Conservation (phyloP, 2,797 vertebrate species). For the Macropodus opercularis region DNA sequence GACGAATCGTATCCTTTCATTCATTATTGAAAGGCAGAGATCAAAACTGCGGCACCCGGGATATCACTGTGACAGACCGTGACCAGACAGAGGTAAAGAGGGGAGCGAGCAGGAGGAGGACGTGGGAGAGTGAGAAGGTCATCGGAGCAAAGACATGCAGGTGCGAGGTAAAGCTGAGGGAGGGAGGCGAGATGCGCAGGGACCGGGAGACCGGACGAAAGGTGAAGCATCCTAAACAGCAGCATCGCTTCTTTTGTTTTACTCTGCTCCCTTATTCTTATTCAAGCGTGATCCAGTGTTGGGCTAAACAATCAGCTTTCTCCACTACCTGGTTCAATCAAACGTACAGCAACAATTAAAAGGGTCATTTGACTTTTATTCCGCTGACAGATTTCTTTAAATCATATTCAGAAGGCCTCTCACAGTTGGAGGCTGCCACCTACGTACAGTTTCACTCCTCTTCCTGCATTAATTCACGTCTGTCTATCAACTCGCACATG, state of each 20-base stretch:
- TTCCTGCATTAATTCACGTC: slow-evolving; percentile 9
- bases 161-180: slow-evolving; percentile 33
- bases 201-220: slow-evolving; percentile 9
- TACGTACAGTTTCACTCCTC: slow-evolving; percentile 3
- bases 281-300: slow-evolving; percentile 7
- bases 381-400: too few species aligned
- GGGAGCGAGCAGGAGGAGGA: slow-evolving; percentile 14
- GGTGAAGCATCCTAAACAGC: slow-evolving; percentile 36
- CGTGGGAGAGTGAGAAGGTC: slow-evolving; percentile 54
- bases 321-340: background rate
- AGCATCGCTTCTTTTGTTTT: slow-evolving; percentile 5
- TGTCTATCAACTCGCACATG: background rate
- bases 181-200: slow-evolving; percentile 1
- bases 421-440: slow-evolving; percentile 4
- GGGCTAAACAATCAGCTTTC: too few species aligned
- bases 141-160: slow-evolving; percentile 42
- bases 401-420: slow-evolving; percentile 4
- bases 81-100: slow-evolving; percentile 57
- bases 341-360: slow-evolving; percentile 2
- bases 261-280: background rate
- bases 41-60: slow-evolving; percentile 61
- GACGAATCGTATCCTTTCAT: slow-evolving; percentile 79
- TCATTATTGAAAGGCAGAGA: slow-evolving; percentile 79
- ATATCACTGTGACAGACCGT: slow-evolving; percentile 58
- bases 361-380: slow-evolving; percentile 2